Conservation (phyloP, 2,888 invertebrate genomes). For the Drosophila mimica region DNA sequence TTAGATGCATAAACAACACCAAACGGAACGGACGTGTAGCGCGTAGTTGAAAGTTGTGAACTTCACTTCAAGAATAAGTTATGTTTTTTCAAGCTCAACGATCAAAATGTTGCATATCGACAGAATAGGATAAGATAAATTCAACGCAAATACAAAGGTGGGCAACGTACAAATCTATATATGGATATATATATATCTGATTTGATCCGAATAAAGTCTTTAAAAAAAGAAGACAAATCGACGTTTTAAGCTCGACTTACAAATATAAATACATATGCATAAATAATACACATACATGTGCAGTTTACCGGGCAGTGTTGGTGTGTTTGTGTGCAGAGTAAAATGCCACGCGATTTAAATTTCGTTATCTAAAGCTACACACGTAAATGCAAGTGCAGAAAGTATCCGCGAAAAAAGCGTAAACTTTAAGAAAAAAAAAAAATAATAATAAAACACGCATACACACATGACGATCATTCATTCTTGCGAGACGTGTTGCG, state of each 20-base stretch:
- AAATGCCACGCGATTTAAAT: constrained; percentile 34
- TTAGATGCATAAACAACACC: constrained; percentile 48
- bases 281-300: background rate
- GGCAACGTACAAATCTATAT: background rate
- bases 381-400: constrained; percentile 36
- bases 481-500: constrained; percentile 70
- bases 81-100: constrained; percentile 5
- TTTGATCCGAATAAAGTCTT: constrained; percentile 10
- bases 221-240: background rate
- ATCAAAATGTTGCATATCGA: constrained; percentile 15
- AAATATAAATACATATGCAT: constrained; percentile 16
- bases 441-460: constrained; percentile 27
- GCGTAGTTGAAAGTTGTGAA: constrained; percentile 14
- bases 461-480: constrained; percentile 67
- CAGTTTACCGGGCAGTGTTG: constrained; percentile 38
- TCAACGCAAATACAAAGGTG: constrained; percentile 11
- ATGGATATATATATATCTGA: background rate
- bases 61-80: constrained; percentile 6
- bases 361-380: constrained; percentile 6
- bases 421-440: constrained; percentile 30
- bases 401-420: constrained; percentile 32
- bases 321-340: constrained; percentile 10
- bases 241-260: constrained; percentile 32
- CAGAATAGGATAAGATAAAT: constrained; percentile 2
- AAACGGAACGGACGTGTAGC: constrained; percentile 39